A percentile compares a stretch with the other conserved stretches of the same genome.
phyloP scores from a whole-genome alignment of 2,888 invertebrate genomes.

The Endotricha flammealis region DNA sequence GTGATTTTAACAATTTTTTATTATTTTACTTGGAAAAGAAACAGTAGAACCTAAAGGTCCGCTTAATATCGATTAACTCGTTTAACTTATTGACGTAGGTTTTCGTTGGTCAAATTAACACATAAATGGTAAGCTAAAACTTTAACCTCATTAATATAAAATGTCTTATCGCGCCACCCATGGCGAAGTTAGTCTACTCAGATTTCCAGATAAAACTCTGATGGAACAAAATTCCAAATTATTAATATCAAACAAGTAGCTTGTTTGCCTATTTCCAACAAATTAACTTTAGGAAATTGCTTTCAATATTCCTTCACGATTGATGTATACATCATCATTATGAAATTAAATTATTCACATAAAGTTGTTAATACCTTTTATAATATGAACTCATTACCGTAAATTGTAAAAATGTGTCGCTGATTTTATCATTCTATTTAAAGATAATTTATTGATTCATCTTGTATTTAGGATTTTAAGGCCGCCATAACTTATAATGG shows the following conservation, averaged over 20 bases:
- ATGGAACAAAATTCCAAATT: background rate
- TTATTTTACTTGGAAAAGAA: too few relatives aligned
- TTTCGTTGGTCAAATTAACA: background rate
- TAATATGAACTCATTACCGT: background rate
- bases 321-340: background rate
- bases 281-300: slow-evolving; percentile 7
- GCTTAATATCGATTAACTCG: too few relatives aligned
- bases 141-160: too few relatives aligned
- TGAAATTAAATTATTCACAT: background rate
- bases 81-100: background rate
- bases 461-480: too few relatives aligned
- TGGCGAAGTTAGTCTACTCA: background rate
- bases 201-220: background rate
- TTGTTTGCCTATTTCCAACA: background rate
- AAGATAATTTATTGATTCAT: too few relatives aligned
- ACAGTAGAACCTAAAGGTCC: too few relatives aligned
- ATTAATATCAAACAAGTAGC: background rate
- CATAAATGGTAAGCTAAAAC: background rate
- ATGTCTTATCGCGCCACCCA: too few relatives aligned
- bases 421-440: too few relatives aligned
- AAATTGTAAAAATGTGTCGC: too few relatives aligned
- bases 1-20: too few relatives aligned
- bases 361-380: background rate
- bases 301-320: background rate
- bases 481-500: too few relatives aligned